Evolutionary conservation across 2,888 invertebrate genomes (phyloP), one percentile per base, ranked within the genome.

Genomic region (Pammene fasciana): DNA sequence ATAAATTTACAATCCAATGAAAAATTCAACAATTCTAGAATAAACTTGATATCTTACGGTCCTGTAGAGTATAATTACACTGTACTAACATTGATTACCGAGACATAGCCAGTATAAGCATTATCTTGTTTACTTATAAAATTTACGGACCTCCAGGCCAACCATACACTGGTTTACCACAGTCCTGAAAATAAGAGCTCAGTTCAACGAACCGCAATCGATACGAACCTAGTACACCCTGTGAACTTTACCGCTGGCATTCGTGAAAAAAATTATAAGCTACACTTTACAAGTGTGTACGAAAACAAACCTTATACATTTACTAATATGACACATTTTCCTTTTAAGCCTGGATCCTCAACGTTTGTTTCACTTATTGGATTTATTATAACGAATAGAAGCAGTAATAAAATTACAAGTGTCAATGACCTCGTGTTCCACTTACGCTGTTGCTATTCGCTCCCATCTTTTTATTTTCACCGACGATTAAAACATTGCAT

Each of bases 401-500:
- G 14, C 16, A 6, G 50, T 62, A 52, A 52, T 54, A 74, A 71
- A 61, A 66, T 59, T 67, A 62, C 10, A 67, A 67, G 50, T 70
- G 72, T 71, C 72, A 73, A 72, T 74, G 72, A 74, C 64, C 68
- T 50, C 57, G 48, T 45, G 38, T 71, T 67, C 68, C 68, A 71
- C 65, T 71, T 68, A 68, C 56, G 18, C 60, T 67, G 56, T 64
- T 54, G 38, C 5, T 43, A 41, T 57, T 72, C 64, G 65, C 61
- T 56, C 52, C 59, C 65, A 18, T 65, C 50, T 34, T 43, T 57
- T 59, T 38, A 65, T 36, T 55, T n/a, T 10, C 13, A 14, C n/a
- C 14, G 14, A 55, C 36, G 14, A 36, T 38, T 5, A 54, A 55
- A n/a, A 10, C 26, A 26, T 26, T 52, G 9, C 11, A 11, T 5